Base-by-base conservation (phyloP, 2,113 vertebrate genomes). In the rat (Rattus norvegicus) region DNA sequence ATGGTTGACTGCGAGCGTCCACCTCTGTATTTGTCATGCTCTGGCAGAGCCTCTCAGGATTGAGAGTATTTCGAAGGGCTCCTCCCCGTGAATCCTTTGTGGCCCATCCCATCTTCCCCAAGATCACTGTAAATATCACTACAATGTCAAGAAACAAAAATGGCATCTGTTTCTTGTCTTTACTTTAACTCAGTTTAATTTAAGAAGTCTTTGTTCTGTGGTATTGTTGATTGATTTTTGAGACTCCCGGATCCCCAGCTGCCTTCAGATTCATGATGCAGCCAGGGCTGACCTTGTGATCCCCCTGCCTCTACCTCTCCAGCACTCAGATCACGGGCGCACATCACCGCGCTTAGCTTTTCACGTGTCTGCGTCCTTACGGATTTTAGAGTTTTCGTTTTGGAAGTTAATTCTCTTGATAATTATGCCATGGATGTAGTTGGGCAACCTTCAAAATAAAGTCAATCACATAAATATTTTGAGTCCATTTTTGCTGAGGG, bases 331-430 rank as follows among this genome's bases (percentile, higher is more conserved):
- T 63, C 17, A 20, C 3, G 72, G 70, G 30, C 28, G 17, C 1
- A 36, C 2, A 81, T 5, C 36, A 59, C 20, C 36, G 26, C 24
- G 54, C 36, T 30, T 65, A 43, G 39, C 72, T 43, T 76, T 20
- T 20, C 63, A 52, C n/a, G 39, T 36, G 33, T 79, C 95, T 90
- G 77, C 85, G 86, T 79, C n/a, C 72, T 91, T 49, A 30, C 19
- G 30, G 69, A 79, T 75, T 76, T 91, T 49, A 77, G 49, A 47
- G 26, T 59, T 95, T 79, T 96, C 11, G 88, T 84, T 75, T 70
- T 69, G 49, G 14, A 91, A 75, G 49, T 93, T 80, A 91, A 73
- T 91, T 91, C 70, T 75, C 12, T 93, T 94, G 65, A 56, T 65
- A 22, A 80, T 89, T 95, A 76, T 33, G 39, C 94, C 88, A 84